These are phyloP conservation scores for Pavo muticus DNA, from an alignment of 2,113 vertebrate species.

Conservation along the genomic window DNA sequence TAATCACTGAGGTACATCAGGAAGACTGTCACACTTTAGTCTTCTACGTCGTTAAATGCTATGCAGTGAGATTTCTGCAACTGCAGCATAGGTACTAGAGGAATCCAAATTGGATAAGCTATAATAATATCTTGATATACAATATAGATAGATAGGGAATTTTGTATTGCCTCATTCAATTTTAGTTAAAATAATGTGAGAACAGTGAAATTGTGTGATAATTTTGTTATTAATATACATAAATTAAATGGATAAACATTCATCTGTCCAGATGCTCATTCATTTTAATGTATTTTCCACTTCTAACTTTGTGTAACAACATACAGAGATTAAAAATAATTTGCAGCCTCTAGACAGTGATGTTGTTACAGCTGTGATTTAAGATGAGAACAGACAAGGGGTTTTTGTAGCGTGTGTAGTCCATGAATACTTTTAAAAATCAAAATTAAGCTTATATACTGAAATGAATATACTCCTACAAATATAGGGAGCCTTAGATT, in stretches of 20 bases:
- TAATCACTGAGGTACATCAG: neutral
- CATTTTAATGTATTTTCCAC: neutral
- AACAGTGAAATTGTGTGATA: neutral
- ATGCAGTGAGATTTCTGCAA: slow-evolving; percentile 23
- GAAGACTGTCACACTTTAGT: slow-evolving; percentile 16
- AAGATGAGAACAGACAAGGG: neutral
- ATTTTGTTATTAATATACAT: neutral
- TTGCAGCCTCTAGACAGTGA: neutral
- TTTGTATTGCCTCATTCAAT: neutral
- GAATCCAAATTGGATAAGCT: neutral
- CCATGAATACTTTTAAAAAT: neutral
- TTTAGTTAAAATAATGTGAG: slow-evolving; percentile 1
- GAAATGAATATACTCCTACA: neutral
- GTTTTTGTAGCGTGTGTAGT: neutral
- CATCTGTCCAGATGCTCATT: neutral
- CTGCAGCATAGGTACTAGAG: neutral
- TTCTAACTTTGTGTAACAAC: neutral
- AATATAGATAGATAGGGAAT: neutral
- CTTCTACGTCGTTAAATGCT: slow-evolving; percentile 1
- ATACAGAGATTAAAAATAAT: neutral
- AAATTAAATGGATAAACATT: neutral
- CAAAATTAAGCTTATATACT: neutral
- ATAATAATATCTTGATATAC: neutral
- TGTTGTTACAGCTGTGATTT: neutral
- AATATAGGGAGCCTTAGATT: neutral